phyloP scores from a whole-genome alignment of 2,797 vertebrate species.

The Danio aesculapii region DNA sequence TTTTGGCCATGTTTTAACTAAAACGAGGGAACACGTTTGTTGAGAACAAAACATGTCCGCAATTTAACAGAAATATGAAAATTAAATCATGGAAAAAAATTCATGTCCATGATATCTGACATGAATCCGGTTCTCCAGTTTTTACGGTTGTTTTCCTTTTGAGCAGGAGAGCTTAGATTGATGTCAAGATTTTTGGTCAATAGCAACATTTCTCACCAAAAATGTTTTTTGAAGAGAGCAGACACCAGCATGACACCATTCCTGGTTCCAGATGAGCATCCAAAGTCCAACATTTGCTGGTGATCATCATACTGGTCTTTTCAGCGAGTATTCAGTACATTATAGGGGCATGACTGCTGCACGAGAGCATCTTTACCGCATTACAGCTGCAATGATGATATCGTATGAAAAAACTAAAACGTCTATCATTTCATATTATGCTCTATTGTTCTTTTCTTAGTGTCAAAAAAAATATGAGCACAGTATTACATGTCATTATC shows the following conservation, averaged over 20 bases:
- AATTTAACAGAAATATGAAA: too few species aligned
- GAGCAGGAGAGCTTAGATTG: neutral
- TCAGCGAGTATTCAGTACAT: neutral
- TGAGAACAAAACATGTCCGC: too few species aligned
- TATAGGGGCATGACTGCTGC: neutral
- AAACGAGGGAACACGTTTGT: neutral
- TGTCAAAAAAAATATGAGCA: too few species aligned
- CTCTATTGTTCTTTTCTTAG: too few species aligned
- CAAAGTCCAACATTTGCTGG: neutral
- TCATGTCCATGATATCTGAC: neutral
- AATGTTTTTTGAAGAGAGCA: neutral
- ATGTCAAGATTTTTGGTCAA: neutral
- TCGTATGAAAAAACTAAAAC: too few species aligned
- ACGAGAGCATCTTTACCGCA: neutral
- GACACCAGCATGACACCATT: neutral
- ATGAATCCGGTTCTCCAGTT: neutral
- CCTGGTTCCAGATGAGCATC: neutral
- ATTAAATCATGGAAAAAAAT: too few species aligned
- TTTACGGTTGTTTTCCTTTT: neutral
- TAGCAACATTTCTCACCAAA: too few species aligned
- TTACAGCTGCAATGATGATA: neutral
- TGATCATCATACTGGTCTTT: neutral
- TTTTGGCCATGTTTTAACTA: neutral
- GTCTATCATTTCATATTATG: too few species aligned
- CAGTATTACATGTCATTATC: too few species aligned